phyloP scores from a whole-genome alignment of 2,888 invertebrate genomes.

The Icerya purchasi region DNA sequence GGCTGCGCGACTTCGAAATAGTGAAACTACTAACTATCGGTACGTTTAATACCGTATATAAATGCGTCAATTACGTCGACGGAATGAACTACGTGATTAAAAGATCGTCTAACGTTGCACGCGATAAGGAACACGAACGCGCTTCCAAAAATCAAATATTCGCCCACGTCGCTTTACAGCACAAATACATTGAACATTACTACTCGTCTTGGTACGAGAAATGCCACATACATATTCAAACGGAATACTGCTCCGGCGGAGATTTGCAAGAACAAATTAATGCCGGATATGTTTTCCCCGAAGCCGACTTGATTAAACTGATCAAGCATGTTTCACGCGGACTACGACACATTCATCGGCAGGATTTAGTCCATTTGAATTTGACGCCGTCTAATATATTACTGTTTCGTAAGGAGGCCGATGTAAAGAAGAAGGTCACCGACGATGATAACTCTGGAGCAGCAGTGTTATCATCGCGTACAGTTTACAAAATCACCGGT shows the following conservation, averaged over 20 bases:
- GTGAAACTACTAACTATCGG: background rate
- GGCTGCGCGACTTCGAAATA: too few relatives aligned
- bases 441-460: too few relatives aligned
- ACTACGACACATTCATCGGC: background rate
- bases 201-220: background rate
- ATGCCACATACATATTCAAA: background rate
- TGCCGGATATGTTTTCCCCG: background rate
- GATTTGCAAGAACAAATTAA: background rate
- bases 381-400: background rate
- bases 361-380: background rate
- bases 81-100: background rate
- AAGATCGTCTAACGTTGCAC: background rate
- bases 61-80: background rate
- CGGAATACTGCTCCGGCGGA: background rate
- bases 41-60: background rate
- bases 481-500: background rate
- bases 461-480: too few relatives aligned
- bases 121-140: background rate
- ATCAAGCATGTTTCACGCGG: background rate
- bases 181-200: background rate
- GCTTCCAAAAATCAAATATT: background rate
- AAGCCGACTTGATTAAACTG: background rate
- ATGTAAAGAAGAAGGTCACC: too few relatives aligned
- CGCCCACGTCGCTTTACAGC: background rate
- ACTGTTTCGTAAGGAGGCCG: too few relatives aligned